Conservation (phyloP, 2,113 vertebrate genomes). For the Cochlearius cochlearius region DNA sequence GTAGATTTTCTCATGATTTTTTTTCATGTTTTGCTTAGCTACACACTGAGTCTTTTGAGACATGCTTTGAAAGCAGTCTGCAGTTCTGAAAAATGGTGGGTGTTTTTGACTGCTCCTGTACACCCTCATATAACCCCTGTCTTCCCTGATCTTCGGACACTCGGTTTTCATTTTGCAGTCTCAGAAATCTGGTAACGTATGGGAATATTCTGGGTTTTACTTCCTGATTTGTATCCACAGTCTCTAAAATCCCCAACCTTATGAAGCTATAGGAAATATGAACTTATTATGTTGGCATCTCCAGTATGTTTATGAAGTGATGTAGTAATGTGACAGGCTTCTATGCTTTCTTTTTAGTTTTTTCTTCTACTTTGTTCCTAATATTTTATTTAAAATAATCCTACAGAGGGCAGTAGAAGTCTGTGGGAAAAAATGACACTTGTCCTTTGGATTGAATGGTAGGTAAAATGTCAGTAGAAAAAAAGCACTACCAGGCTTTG, state of each 20-base stretch:
- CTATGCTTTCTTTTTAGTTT: background rate
- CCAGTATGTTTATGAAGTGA: background rate
- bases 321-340: background rate
- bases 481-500: background rate
- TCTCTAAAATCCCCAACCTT: background rate
- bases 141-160: background rate
- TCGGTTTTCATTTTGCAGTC: background rate
- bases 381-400: background rate
- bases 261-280: background rate
- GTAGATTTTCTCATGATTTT: background rate
- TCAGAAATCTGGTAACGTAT: background rate
- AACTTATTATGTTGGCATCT: background rate
- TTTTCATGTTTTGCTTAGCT: background rate
- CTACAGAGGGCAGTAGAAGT: conserved; percentile 61
- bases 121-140: too few relatives aligned
- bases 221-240: background rate
- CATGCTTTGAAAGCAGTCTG: background rate
- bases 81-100: background rate
- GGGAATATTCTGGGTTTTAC: background rate
- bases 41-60: background rate
- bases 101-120: background rate
- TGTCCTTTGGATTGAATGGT: background rate
- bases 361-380: background rate
- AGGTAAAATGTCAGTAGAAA: background rate
- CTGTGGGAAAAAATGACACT: background rate